Base-by-base conservation (phyloP, 2,797 vertebrate species). In the Acanthurus tractus region DNA sequence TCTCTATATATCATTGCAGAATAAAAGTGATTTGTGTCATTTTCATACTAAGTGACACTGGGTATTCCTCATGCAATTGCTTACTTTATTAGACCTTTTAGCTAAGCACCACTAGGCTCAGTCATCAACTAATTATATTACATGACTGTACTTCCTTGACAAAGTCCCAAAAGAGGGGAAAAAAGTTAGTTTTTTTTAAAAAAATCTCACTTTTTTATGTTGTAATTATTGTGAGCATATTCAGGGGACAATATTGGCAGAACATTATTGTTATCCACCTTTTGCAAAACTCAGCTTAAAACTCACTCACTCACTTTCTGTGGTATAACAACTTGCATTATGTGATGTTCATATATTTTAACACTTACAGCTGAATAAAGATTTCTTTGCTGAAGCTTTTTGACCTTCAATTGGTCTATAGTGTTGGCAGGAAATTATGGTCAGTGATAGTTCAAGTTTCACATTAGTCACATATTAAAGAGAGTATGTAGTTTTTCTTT, bases 11-110 rank as follows among this genome's bases (percentile, higher is more conserved):
- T 70, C 40, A 55, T 38, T 50, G 1, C 45, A 36, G 70, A 74
- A 69, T 82, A 58, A 71, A 25, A 58, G 29, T 76, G 22, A 75
- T 77, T 84, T 77, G 42, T 73, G 56, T 79, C 12, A 74, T 69
- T 65, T 67, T 58, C 8, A 74, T 56, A 56, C 17, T 15, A 46
- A 80, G 48, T 52, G 29, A 61, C 12, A 14, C 46, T 50, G 23
- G 53, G 61, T 79, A 58, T 71, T 63, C 5, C n/a, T 79, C 48
- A 66, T 58, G 34, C 49, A 23, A 55, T 23, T 57, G 12, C 20
- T 70, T 44, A 46, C 50, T 77, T 74, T 50, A 74, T 70, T 70
- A 63, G 22, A 73, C 44, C n/a, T 38, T 67, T 75, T 25, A 54
- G 25, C 49, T 15, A 17, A 57, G 54, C 34, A 74, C 64, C 52